Evolutionary conservation across 2,113 vertebrate species (phyloP), one percentile per base, ranked within the genome.

Genomic region (Poeciliopsis turrubarensis): DNA sequence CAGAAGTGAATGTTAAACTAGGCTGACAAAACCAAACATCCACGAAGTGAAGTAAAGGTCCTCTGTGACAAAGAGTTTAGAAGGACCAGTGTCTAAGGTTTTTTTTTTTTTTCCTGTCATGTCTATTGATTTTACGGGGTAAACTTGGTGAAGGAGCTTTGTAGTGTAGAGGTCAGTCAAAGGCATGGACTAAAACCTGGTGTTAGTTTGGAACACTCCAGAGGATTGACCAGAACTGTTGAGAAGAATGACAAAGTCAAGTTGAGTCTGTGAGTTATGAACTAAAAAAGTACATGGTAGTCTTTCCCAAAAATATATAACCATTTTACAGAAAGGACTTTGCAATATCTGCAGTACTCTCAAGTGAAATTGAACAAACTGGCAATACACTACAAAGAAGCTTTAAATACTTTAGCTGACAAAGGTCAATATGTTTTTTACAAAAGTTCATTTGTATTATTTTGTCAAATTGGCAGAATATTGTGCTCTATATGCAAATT

Each of bases 1-100:
- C 73, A 37, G 75, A 66, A 64, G 60, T 30, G 71, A 86, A 80
- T 81, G 67, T 27, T 83, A 80, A 83, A 79, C 60, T 54, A 41
- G 76, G 11, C 29, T 5, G 47, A 67, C 37, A 51, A 62, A 31
- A 41, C 44, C 51, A 66, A 77, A 64, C 75, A 74, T 73, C 80
- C 82, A 72, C 22, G 14, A 82, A 54, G 67, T 70, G 29, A 37
- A 34, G 64, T 61, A 75, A 84, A 82, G 78, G 79, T 81, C 70
- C 70, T 29, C 17, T 51, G 29, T 79, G 70, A 81, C 78, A 67
- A 81, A 68, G 0, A 72, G 51, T 34, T 60, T 54, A 32, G 84
- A 86, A 73, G 84, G 87, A 93, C 85, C 84, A 61, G 77, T 87
- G 89, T 84, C 87, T 83, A 83, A 83, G 79, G 78, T 39, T 81